Percentiles rank a stretch among this genome's conserved stretches.
These are phyloP conservation scores for Thymelicus sylvestris DNA, from an alignment of 2,888 invertebrate species.

Conservation along the genomic window DNA sequence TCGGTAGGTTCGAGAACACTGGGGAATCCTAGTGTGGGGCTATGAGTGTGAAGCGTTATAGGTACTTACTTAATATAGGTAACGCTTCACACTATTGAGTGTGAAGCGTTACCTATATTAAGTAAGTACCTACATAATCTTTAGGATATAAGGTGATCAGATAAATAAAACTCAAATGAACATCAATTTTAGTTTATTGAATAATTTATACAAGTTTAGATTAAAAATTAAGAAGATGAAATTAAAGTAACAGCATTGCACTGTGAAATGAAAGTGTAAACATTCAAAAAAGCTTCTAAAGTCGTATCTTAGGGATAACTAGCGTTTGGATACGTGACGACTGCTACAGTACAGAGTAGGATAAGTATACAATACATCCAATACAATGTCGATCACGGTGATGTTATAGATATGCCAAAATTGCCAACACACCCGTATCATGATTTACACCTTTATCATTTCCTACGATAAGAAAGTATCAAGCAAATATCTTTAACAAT, in stretches of 20 bases:
- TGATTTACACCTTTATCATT: too few species aligned
- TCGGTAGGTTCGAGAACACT: too few species aligned
- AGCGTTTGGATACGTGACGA: constrained; percentile 51
- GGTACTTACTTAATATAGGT: too few species aligned
- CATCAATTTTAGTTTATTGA: constrained; percentile 71
- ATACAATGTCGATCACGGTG: background rate
- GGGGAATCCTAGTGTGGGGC: too few species aligned
- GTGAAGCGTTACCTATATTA: too few species aligned
- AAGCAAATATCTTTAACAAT: background rate
- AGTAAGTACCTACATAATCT: too few species aligned
- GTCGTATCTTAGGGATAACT: constrained; percentile 59
- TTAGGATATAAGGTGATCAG: too few species aligned
- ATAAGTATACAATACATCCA: constrained; percentile 1
- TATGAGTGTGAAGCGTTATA: too few species aligned
- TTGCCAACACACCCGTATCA: too few species aligned
- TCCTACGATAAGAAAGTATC: too few species aligned
- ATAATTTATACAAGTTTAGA: constrained; percentile 75
- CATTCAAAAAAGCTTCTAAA: constrained; percentile 66
- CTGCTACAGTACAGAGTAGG: background rate
- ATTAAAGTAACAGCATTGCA: constrained; percentile 64
- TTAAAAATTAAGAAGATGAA: constrained; percentile 70
- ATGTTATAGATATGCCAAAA: background rate
- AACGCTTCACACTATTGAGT: too few species aligned
- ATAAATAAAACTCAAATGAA: constrained; percentile 52
- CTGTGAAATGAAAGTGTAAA: constrained; percentile 71